Evolutionary conservation across 1,140 invertebrate genomes (phyloP), one percentile per base, ranked within the genome.

Genomic region (Physella acuta): DNA sequence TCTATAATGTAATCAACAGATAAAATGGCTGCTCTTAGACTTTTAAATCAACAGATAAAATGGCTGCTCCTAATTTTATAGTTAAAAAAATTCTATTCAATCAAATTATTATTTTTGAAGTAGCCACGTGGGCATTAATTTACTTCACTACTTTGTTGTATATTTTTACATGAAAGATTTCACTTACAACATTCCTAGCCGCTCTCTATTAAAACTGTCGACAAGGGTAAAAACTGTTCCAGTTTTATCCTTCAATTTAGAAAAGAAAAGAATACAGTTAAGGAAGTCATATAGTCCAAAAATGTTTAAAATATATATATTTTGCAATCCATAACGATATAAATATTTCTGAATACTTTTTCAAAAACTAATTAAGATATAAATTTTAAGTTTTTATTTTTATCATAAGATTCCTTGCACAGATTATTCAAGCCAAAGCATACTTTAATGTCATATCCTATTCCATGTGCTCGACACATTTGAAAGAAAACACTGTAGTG

Each of bases 401-500:
- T 44, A 20, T 44, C 20, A 44, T 44, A 8, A 11, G 20, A 44
- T 44, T 11, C 39, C 8, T 44, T 44, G 39, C 39, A 44, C 8
- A 44, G 8, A 44, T 44, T 44, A 11, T 20, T 44, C 39, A 44
- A 44, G 8, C 8, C n/a, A n/a, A n/a, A n/a, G 61, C 31, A 67
- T 76, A 85, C 85, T 79, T 85, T 85, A 49, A 86, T 79, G 70
- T 86, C 84, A 76, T 81, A 86, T 0, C 85, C 85, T 63, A 86
- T 85, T 33, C 83, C 83, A 71, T 85, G 82, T 30, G 85, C 85
- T 51, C 85, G 73, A 70, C 85, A 86, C 82, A 85, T 84, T 71
- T 86, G 84, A 76, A 86, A 86, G 75, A 85, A 86, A 17, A 85
- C 84, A 69, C 83, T 83, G 71, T 85, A 86, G 61, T 85, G 83